phyloP scores from a whole-genome alignment of 2,888 invertebrate genomes.

The Argyresthia albistria region DNA sequence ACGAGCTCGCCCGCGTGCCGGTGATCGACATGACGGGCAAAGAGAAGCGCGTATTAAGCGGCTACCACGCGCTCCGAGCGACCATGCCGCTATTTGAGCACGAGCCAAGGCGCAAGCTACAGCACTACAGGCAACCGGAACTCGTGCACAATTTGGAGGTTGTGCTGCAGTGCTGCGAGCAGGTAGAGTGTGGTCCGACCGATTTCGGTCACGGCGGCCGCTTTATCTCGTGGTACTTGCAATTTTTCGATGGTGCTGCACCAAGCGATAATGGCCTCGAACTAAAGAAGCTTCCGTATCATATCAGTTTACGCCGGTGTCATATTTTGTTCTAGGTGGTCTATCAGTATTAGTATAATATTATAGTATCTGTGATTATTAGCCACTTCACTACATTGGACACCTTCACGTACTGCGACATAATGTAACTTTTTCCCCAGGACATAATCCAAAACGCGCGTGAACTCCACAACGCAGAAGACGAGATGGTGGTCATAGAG shows the following conservation, averaged over 20 bases:
- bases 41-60: slow-evolving; percentile 91
- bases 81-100: slow-evolving; percentile 76
- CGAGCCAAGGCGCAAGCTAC: slow-evolving; percentile 73
- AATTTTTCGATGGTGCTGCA: too few relatives aligned
- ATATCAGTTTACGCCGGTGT: too few relatives aligned
- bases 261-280: too few relatives aligned
- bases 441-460: slow-evolving; percentile 92
- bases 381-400: too few relatives aligned
- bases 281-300: too few relatives aligned
- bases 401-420: too few relatives aligned
- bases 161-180: slow-evolving; percentile 93
- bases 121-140: slow-evolving; percentile 88
- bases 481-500: slow-evolving; percentile 83
- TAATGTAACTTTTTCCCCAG: too few relatives aligned
- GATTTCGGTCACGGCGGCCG: too few relatives aligned
- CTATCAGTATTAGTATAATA: too few relatives aligned
- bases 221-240: too few relatives aligned
- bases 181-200: slow-evolving; percentile 66
- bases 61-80: slow-evolving; percentile 92
- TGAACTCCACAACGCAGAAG: slow-evolving; percentile 81
- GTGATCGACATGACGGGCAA: slow-evolving; percentile 99
- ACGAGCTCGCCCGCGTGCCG: slow-evolving; percentile 88
- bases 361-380: too few relatives aligned
- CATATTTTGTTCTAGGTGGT: too few relatives aligned
- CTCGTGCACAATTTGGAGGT: slow-evolving; percentile 93